Conservation (phyloP, 2,888 invertebrate genomes). For the Mactromeris polynyma region DNA sequence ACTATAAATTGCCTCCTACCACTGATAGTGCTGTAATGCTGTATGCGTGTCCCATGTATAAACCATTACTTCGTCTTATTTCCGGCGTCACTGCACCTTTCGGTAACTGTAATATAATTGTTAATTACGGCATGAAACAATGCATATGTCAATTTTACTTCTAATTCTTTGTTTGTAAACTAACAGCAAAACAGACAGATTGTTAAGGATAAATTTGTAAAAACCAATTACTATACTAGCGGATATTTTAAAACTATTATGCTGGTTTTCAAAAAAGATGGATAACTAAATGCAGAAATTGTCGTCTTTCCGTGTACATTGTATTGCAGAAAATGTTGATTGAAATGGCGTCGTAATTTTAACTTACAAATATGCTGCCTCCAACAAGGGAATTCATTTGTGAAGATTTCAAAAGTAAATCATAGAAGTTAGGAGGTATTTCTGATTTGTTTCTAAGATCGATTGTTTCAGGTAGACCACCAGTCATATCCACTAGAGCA, state of each 20-base stretch:
- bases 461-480: slow-evolving; percentile 85
- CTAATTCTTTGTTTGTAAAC: too few species aligned
- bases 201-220: too few species aligned
- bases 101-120: slow-evolving; percentile 73
- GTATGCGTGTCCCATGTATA: slow-evolving; percentile 86
- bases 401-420: slow-evolving; percentile 77
- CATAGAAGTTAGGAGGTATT: slow-evolving; percentile 78
- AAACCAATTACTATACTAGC: too few species aligned
- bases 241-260: too few species aligned
- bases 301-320: too few species aligned
- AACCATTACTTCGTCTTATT: slow-evolving; percentile 90
- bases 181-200: too few species aligned
- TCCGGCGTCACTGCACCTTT: slow-evolving; percentile 88
- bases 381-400: slow-evolving; percentile 84
- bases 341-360: too few species aligned
- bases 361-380: slow-evolving; percentile 80
- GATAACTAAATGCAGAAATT: too few species aligned
- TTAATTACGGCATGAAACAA: too few species aligned
- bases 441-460: slow-evolving; percentile 75
- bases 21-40: slow-evolving; percentile 87
- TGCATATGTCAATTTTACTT: too few species aligned
- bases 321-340: too few species aligned
- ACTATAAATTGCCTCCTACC: slow-evolving; percentile 48
- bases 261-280: too few species aligned
- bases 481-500: slow-evolving; percentile 85